Percentiles rank a stretch among this genome's conserved stretches.
Evolutionary conservation across 2,888 invertebrate species (phyloP).

Genomic region (Caenorhabditis virilis): DNA sequence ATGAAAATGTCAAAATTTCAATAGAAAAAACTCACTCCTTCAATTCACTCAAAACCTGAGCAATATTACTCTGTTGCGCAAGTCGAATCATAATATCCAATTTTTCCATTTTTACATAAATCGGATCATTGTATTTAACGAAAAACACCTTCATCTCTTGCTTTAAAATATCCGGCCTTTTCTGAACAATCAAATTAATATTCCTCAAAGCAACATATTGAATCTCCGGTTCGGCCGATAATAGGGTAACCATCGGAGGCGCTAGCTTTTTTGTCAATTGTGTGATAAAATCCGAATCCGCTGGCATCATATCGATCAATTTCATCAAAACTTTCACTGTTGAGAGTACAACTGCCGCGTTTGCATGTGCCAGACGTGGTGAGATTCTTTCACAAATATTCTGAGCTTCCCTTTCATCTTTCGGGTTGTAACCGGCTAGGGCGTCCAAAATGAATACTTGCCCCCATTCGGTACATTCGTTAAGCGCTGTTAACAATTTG

Average conservation of each 20-base stretch:
- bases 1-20: neutral
- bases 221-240: slow-evolving; percentile 97
- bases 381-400: slow-evolving; percentile 80
- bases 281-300: slow-evolving; percentile 89
- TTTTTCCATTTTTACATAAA: slow-evolving; percentile 98
- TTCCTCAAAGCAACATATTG: slow-evolving; percentile 97
- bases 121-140: slow-evolving; percentile 99
- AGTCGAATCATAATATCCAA: slow-evolving; percentile 98
- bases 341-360: slow-evolving; percentile 96
- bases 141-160: slow-evolving; percentile 99
- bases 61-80: slow-evolving; percentile 95
- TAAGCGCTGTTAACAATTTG: slow-evolving; percentile 93
- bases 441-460: slow-evolving; percentile 88
- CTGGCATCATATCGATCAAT: slow-evolving; percentile 92
- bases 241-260: slow-evolving; percentile 94
- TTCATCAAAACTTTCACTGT: slow-evolving; percentile 98
- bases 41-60: slow-evolving; percentile 93
- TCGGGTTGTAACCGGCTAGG: slow-evolving; percentile 91
- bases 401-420: slow-evolving; percentile 96
- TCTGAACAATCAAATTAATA: slow-evolving; percentile 98
- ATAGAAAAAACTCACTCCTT: slow-evolving; percentile 77
- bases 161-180: slow-evolving; percentile 92
- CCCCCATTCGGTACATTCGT: slow-evolving; percentile 89
- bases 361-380: slow-evolving; percentile 94
- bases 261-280: slow-evolving; percentile 94